Evolutionary conservation across 2,797 vertebrate species (phyloP), one percentile per base, ranked within the genome.

Genomic region (Poeciliopsis turneri): DNA sequence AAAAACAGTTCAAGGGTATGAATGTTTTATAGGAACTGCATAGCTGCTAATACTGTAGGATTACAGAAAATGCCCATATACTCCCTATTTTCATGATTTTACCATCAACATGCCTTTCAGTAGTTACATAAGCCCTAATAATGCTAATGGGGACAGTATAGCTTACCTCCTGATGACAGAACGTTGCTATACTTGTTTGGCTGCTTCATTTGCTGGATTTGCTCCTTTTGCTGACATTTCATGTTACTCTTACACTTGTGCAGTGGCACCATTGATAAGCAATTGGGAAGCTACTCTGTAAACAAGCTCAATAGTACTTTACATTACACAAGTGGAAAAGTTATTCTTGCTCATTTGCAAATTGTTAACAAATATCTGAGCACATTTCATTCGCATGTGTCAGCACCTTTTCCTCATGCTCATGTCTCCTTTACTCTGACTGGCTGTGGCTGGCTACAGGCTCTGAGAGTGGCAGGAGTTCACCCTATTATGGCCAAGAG

Each of bases 401-500:
- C 57, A 46, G 84, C 72, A 79, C 82, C 77, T 79, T 90, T 78
- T 83, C 87, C 87, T 92, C 92, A 92, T 89, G 82, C 87, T 90
- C 87, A 90, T 83, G 74, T 90, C 93, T 90, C 89, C 91, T 95
- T 87, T 91, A 90, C 92, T 94, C 86, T 95, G 92, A 95, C 89
- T 94, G 89, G 91, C 92, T 91, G 88, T 88, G 87, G 94, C 93
- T 95, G 95, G 92, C 90, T 94, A 76, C 95, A 99, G 98, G 98
- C 96, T 97, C 97, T 86, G 98, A 98, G 95, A 99, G 98, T 90
- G 98, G 98, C 94, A 97, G 97, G 95, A 99, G 97, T 94, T 99
- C 98, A 92, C 98, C 98, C 93, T 98, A 95, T 96, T 98, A 98
- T 95, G 97, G 97, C 95, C 98, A 98, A 94, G 97, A 99, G 88